phyloP scores from a whole-genome alignment of 1,140 invertebrate species.

The Macrocentrus cingulum region DNA sequence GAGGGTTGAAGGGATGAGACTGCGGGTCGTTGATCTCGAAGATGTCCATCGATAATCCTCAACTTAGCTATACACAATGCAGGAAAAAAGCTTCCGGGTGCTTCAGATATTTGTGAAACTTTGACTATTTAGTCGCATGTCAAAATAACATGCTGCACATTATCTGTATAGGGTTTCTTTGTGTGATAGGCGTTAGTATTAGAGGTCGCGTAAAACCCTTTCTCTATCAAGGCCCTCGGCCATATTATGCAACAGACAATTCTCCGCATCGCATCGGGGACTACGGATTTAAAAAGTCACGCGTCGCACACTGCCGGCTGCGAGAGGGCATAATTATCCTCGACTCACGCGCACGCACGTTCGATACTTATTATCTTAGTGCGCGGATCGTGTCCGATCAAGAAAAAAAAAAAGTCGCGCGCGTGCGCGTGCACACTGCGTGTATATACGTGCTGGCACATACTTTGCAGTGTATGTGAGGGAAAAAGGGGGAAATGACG shows the following conservation, averaged over 20 bases:
- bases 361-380: slow-evolving; percentile 30
- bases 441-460: slow-evolving; percentile 1
- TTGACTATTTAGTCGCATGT: no score
- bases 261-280: not conserved
- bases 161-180: not conserved
- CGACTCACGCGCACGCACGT: slow-evolving; percentile 30
- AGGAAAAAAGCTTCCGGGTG: slow-evolving; percentile 5
- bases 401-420: not conserved
- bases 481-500: no score
- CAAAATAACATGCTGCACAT: slow-evolving; percentile 39
- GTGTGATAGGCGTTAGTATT: no score
- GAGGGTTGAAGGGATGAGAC: slow-evolving; percentile 1
- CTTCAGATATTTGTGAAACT: slow-evolving; percentile 14
- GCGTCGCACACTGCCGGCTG: slow-evolving; percentile 23
- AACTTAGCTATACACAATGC: slow-evolving; percentile 3
- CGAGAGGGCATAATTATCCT: slow-evolving; percentile 36
- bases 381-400: slow-evolving; percentile 16
- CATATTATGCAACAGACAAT: not conserved
- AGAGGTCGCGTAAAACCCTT: not conserved
- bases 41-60: slow-evolving; percentile 28
- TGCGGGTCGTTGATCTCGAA: slow-evolving; percentile 23
- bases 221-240: not conserved
- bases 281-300: not conserved
- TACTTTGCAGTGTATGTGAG: no score
- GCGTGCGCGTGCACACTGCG: not conserved